Base-by-base conservation (phyloP, 1,140 invertebrate species). In the Amyelois transitella region DNA sequence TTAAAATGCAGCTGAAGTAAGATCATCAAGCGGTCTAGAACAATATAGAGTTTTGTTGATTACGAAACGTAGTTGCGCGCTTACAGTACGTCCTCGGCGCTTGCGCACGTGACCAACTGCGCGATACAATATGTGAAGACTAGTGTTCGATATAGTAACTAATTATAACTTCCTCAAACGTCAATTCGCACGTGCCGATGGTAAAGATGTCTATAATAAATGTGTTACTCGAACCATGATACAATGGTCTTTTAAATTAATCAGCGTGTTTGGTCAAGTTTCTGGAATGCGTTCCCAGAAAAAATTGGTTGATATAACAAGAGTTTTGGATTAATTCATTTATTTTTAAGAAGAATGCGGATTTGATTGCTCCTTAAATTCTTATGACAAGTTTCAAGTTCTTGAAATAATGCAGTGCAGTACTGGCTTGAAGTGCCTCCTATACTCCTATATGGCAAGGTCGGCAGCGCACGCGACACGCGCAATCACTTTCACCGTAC, bases 401-500 rank as follows among this genome's bases (percentile, higher is more conserved):
- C n/a, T n/a, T n/a, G n/a, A n/a, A n/a, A n/a, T n/a, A n/a, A n/a
- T n/a, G n/a, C n/a, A n/a, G n/a, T n/a, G n/a, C n/a, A n/a, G n/a
- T n/a, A n/a, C n/a, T n/a, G n/a, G n/a, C n/a, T n/a, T n/a, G n/a
- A n/a, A n/a, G n/a, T n/a, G n/a, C n/a, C n/a, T n/a, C n/a, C n/a
- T n/a, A 12, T 38, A 21, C 45, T 48, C 45, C 18, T 48, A 74
- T 82, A 87, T 77, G 83, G 80, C 84, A 87, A 87, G 84, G 84
- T 85, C 84, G 79, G 71, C 77, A 66, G 76, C 83, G 77, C 77
- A 79, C 80, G 78, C 81, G 80, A 79, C 69, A 69, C 58, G 63
- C 72, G 79, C 79, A 77, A 82, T 81, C 83, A 84, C 81, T 84
- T 86, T 86, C 81, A 84, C 83, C 72, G 75, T 74, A 73, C 77